Percentiles rank a stretch among this genome's conserved stretches.
phyloP scores from a whole-genome alignment of 1,140 invertebrate genomes.

The Pseudomyrmex gracilis region DNA sequence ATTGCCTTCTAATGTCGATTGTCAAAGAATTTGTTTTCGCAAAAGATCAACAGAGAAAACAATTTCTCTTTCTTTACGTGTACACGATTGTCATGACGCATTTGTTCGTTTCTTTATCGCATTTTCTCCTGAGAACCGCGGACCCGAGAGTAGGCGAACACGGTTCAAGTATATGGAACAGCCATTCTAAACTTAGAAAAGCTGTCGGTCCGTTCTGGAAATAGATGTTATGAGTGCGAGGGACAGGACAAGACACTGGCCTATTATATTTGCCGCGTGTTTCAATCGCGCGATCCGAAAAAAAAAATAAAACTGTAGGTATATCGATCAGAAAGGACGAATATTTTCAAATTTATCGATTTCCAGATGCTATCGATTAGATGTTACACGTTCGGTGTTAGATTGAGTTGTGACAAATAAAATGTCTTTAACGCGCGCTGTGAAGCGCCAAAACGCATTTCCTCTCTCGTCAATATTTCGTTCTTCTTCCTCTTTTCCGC shows the following conservation, averaged over 20 bases:
- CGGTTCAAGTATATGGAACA: slow-evolving; percentile 84
- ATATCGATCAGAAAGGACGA: background rate
- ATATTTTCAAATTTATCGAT: background rate
- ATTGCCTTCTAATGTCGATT: background rate
- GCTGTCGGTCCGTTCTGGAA: slow-evolving; percentile 84
- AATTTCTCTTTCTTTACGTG: background rate
- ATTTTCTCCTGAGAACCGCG: slow-evolving; percentile 72
- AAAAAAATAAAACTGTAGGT: background rate
- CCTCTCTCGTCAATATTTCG: no score
- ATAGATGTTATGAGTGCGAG: slow-evolving; percentile 86
- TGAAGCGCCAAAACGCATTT: no score
- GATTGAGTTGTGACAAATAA: no score
- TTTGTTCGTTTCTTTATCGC: slow-evolving; percentile 78
- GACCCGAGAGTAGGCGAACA: slow-evolving; percentile 78
- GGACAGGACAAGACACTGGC: slow-evolving; percentile 84
- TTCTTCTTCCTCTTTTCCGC: no score
- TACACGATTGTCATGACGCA: background rate
- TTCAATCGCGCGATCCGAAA: slow-evolving; percentile 13
- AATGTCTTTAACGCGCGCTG: no score
- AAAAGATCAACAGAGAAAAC: no score
- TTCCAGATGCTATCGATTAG: background rate
- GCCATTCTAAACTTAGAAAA: slow-evolving; percentile 82
- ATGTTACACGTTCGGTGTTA: background rate
- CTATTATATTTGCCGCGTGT: slow-evolving; percentile 79
- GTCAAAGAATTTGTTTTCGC: background rate